A percentile compares a stretch with the other conserved stretches of the same genome.
Conservation (phyloP, 2,113 vertebrate species). For the Ranitomeya imitator region DNA sequence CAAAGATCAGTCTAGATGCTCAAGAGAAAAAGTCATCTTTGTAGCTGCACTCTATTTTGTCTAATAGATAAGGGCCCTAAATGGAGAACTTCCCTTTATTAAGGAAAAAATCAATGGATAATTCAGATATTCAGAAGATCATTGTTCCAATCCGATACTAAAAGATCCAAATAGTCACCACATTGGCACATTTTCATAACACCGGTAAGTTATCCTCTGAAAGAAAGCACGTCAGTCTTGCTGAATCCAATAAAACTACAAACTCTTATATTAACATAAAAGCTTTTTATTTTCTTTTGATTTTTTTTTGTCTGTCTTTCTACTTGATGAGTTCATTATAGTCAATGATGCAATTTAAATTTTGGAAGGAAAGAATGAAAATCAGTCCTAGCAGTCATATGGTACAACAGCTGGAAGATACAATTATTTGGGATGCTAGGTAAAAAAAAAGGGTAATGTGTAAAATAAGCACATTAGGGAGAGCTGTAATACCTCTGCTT, state of each 20-base stretch:
- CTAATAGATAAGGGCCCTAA: too few species aligned
- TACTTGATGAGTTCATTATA: conserved; percentile 49
- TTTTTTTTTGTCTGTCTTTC: conserved; percentile 28
- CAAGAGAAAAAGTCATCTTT: too few species aligned
- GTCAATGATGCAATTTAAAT: conserved; percentile 51
- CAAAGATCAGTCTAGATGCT: too few species aligned
- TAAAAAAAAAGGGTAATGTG: conserved; percentile 40
- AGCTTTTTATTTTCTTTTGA: conserved; percentile 42
- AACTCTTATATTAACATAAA: background rate
- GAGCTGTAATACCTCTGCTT: conserved; percentile 21
- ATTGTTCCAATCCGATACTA: background rate
- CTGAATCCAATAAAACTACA: background rate
- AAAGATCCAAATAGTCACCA: background rate
- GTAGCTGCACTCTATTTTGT: too few species aligned
- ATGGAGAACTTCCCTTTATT: background rate
- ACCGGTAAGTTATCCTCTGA: background rate
- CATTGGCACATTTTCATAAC: background rate
- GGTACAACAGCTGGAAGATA: conserved; percentile 45
- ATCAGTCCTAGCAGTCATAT: conserved; percentile 33
- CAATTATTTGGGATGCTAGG: conserved; percentile 46
- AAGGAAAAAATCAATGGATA: background rate
- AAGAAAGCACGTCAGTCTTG: conserved; percentile 42
- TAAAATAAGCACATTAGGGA: conserved; percentile 43
- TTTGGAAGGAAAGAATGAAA: conserved; percentile 49
- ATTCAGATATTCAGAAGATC: background rate